Base-by-base conservation (phyloP, 1,140 invertebrate species). In the Cephus cinctus region DNA sequence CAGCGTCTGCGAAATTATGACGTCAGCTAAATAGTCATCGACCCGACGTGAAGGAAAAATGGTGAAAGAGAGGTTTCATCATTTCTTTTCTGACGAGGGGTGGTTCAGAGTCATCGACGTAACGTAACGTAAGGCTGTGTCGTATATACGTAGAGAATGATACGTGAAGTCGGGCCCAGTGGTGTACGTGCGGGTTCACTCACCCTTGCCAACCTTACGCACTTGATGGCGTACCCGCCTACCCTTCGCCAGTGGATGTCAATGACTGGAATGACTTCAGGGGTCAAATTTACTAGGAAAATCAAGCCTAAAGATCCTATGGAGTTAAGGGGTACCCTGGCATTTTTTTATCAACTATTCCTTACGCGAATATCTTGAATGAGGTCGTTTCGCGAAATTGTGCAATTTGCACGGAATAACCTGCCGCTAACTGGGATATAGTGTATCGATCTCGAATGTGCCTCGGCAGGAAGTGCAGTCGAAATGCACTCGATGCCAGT, bases 221-320 rank as follows among this genome's bases (percentile, higher is more conserved):
- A 66, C 65, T 69, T 66, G 61, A 62, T 61, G 62, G 63, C 63
- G 52, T 60, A n/a, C n/a, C 58, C 60, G 53, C 55, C 58, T 58
- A 52, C 52, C 41, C 52, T 43, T 59, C 59, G 55, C 52, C 56
- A 59, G 58, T 65, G 59, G 58, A 73, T 70, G 69, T 71, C 70
- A 73, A 71, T 71, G 70, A 72, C 69, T 71, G 57, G 61, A 59
- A 71, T 71, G 67, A 71, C 62, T 69, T 65, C 57, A 59, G 57
- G 66, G 59, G 63, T 61, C n/a, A n/a, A n/a, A n/a, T n/a, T n/a
- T n/a, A n/a, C n/a, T n/a, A n/a, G n/a, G n/a, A n/a, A n/a, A n/a
- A n/a, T n/a, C n/a, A n/a, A n/a, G n/a, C n/a, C n/a, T n/a, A n/a
- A n/a, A n/a, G n/a, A n/a, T n/a, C n/a, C n/a, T n/a, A n/a, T n/a